Conservation (phyloP, 2,888 invertebrate genomes). For the Leptopilina myrica region DNA sequence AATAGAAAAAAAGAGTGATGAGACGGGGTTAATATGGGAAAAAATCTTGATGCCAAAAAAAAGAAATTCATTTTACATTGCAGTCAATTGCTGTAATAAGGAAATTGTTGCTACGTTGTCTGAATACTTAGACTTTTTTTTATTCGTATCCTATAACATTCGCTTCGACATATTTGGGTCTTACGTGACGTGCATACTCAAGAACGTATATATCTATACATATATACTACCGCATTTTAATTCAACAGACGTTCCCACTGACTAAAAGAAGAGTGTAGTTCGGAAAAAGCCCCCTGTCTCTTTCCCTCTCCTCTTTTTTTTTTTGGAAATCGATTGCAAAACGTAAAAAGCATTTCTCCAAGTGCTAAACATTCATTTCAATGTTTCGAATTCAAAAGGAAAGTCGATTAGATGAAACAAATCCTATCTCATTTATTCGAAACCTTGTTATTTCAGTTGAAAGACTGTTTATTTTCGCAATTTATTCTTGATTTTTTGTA, state of each 20-base stretch:
- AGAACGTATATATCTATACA: background rate
- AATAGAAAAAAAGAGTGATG: background rate
- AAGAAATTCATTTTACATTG: constrained; percentile 27
- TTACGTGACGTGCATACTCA: constrained; percentile 23
- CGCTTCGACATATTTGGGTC: constrained; percentile 33
- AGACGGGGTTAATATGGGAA: background rate
- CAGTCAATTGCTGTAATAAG: constrained; percentile 25
- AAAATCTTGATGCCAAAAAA: constrained; percentile 7
- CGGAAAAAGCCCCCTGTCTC: background rate
- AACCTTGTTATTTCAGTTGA: background rate
- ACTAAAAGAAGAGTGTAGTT: constrained; percentile 16
- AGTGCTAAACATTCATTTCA: constrained; percentile 9
- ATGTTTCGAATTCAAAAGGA: background rate
- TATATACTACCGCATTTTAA: constrained; percentile 24
- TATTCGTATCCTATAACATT: constrained; percentile 38
- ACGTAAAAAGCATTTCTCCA: background rate
- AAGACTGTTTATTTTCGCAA: too few relatives aligned
- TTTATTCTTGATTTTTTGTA: too few relatives aligned
- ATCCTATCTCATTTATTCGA: background rate
- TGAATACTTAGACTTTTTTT: constrained; percentile 15
- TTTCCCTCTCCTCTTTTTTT: background rate
- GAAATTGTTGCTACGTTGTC: constrained; percentile 21
- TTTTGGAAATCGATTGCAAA: constrained; percentile 2
- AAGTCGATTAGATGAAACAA: background rate
- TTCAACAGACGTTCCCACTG: constrained; percentile 13